Evolutionary conservation across 2,797 vertebrate species (phyloP), one percentile per base, ranked within the genome.

Genomic region (Silurus aristotelis): DNA sequence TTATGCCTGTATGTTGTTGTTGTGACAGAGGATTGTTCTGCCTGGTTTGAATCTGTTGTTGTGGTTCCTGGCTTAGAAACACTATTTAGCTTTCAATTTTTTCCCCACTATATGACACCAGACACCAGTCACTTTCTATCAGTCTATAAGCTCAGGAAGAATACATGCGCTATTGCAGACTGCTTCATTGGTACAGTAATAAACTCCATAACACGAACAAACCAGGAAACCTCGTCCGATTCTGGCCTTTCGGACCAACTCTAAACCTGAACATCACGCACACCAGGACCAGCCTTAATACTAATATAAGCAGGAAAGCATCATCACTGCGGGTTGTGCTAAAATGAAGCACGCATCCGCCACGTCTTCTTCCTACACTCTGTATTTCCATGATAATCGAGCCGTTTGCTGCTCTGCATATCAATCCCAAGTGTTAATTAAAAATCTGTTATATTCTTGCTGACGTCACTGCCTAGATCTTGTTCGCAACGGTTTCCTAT

Each of bases 341-440:
- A 27, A 66, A 52, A 80, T 60, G 7, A 64, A 84, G 83, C 43
- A 46, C 70, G 79, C 56, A 78, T 73, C 82, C 70, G 83, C 20
- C 89, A 75, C 79, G 81, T 85, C 82, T 80, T 92, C 76, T 87
- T 75, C 80, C 88, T 88, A 84, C 92, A 91, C 88, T 87, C 68
- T 1, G 87, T 86, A 96, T 96, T 95, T 95, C 92, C 94, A 95
- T 96, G 90, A 94, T 91, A 96, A 96, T 95, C 92, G 87, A 92
- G 72, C 31, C 0, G 7, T 81, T 60, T 2, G 38, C 85, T 93
- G 90, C 94, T 95, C 94, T 95, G 91, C 95, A 96, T 94, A 94
- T 96, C 95, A 96, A 96, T 95, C 93, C 93, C 72, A 87, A 87
- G 91, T 91, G 91, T 95, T 96, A 95, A 95, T 96, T 96, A 96